A percentile compares a stretch with the other conserved stretches of the same genome.
These are phyloP conservation scores for Brachypalpus laphriformis DNA, from an alignment of 2,888 invertebrate genomes.

Conservation along the genomic window DNA sequence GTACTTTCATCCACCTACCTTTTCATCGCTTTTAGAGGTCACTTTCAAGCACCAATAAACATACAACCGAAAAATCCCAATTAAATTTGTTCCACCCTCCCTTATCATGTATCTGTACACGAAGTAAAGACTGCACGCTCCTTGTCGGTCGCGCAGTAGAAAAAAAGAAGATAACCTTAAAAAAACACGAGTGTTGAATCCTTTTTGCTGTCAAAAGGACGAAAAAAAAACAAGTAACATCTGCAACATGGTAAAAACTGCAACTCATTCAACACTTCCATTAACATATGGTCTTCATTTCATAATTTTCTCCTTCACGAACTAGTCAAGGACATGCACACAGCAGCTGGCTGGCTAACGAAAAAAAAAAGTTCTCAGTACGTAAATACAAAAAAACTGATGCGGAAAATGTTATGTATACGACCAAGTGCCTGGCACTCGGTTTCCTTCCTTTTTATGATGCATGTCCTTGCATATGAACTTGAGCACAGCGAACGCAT, in stretches of 20 bases:
- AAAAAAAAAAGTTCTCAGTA: not conserved
- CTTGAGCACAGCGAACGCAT: constrained; percentile 29
- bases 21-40: constrained; percentile 13
- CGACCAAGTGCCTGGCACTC: constrained; percentile 19
- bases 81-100: constrained; percentile 54
- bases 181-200: constrained; percentile 36
- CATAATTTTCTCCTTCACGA: constrained; percentile 50
- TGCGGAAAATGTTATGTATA: constrained; percentile 43
- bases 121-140: constrained; percentile 4
- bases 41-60: constrained; percentile 29
- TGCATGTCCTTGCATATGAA: constrained; percentile 53
- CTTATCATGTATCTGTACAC: not conserved
- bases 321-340: constrained; percentile 50
- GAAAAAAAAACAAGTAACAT: constrained; percentile 21
- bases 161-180: constrained; percentile 24
- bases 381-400: not conserved
- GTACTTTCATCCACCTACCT: not conserved
- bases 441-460: not conserved
- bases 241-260: constrained; percentile 32
- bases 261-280: constrained; percentile 40
- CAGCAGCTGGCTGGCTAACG: not conserved
- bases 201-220: constrained; percentile 12
- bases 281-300: constrained; percentile 57
- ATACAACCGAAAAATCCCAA: constrained; percentile 61
- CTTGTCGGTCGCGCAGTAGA: not conserved